Evolutionary conservation across 2,113 vertebrate genomes (phyloP).

Genomic region (Hippocampus barbouri): DNA sequence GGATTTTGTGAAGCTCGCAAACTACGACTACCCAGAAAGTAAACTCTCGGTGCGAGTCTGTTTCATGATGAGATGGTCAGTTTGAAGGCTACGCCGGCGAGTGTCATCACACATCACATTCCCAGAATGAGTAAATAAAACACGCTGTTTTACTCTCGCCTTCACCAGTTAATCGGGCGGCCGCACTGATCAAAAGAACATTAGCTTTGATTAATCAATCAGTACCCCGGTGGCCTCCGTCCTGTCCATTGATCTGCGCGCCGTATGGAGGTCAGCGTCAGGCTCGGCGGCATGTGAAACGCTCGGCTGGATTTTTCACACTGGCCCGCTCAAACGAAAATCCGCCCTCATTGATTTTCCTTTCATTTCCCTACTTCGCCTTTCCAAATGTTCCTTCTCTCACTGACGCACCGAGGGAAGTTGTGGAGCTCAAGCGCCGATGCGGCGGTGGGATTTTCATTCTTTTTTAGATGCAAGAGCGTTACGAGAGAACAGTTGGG

Average conservation of each 20-base stretch:
- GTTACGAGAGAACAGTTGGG: background rate
- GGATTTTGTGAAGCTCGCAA: background rate
- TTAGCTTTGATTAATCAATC: conserved; percentile 72
- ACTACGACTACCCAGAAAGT: conserved; percentile 7
- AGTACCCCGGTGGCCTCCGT: conserved; percentile 51
- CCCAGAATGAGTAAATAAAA: conserved; percentile 58
- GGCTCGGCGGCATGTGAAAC: conserved; percentile 40
- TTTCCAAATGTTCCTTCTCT: conserved; percentile 17
- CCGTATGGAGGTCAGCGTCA: conserved; percentile 49
- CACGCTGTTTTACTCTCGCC: conserved; percentile 43
- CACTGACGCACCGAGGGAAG: background rate
- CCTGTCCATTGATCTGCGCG: conserved; percentile 50
- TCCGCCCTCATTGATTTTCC: conserved; percentile 42
- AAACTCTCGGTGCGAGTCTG: conserved; percentile 51
- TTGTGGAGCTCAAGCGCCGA: background rate
- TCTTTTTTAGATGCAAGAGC: background rate
- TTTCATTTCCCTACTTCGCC: conserved; percentile 22
- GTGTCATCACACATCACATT: conserved; percentile 29
- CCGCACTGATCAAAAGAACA: conserved; percentile 63
- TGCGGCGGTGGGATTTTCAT: background rate
- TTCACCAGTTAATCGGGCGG: conserved; percentile 46
- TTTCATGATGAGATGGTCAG: conserved; percentile 54
- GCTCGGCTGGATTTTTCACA: conserved; percentile 44
- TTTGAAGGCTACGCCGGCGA: conserved; percentile 45
- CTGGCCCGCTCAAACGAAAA: conserved; percentile 31